These are phyloP conservation scores for Cordylochernes scorpioides DNA, from an alignment of 2,888 invertebrate genomes.

Conservation along the genomic window DNA sequence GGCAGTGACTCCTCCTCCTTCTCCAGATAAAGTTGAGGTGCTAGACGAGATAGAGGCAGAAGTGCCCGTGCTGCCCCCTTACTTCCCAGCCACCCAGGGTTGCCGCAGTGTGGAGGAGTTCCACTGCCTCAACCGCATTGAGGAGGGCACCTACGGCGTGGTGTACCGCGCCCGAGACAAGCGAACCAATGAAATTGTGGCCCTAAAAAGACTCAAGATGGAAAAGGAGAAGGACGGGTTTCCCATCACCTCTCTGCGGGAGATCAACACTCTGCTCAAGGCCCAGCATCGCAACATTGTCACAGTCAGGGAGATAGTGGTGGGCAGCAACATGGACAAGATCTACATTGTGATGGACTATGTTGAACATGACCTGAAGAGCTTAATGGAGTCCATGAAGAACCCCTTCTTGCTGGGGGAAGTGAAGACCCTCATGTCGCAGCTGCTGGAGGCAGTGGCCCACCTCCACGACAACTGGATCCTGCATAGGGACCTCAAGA, in stretches of 20 bases:
- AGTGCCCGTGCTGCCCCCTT: conserved; percentile 36
- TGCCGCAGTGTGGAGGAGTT: conserved; percentile 96
- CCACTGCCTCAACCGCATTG: conserved; percentile 83
- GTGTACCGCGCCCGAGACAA: conserved; percentile 89
- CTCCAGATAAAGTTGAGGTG: no score
- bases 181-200: conserved; percentile 72
- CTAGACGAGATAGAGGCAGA: no score
- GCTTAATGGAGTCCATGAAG: conserved; percentile 91
- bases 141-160: conserved; percentile 96
- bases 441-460: conserved; percentile 65
- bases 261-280: conserved; percentile 89
- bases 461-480: conserved; percentile 99
- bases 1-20: no score
- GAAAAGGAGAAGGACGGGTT: conserved; percentile 99
- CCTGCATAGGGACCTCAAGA: conserved; percentile 86
- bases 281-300: conserved; percentile 91
- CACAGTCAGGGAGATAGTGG: conserved; percentile 82
- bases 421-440: conserved; percentile 80
- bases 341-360: conserved; percentile 79
- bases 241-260: conserved; percentile 87
- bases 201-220: conserved; percentile 92
- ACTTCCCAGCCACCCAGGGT: conserved; percentile 61
- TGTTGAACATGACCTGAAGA: conserved; percentile 92
- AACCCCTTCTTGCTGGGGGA: conserved; percentile 35
- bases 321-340: conserved; percentile 97